phyloP scores from a whole-genome alignment of 2,888 invertebrate species.

The Colletes collaris region DNA sequence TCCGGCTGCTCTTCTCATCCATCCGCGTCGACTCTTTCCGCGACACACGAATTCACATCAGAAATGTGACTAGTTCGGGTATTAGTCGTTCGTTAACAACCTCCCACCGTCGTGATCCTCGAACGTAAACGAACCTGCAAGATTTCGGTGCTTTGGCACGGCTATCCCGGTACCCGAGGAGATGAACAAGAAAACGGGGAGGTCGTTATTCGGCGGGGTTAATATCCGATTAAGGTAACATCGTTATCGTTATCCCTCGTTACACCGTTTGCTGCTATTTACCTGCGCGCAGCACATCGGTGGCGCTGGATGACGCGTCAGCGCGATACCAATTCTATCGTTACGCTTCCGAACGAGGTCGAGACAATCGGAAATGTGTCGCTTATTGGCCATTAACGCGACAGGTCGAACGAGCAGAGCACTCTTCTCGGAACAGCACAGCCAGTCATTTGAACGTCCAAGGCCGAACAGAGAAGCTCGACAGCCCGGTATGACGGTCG shows the following conservation, averaged over 20 bases:
- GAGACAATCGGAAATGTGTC: conserved; percentile 63
- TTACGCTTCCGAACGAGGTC: conserved; percentile 24
- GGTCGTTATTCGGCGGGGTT: conserved; percentile 34
- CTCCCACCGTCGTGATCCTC: neutral
- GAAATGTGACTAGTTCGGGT: conserved; percentile 45
- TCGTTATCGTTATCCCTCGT: conserved; percentile 34
- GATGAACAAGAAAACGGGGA: conserved; percentile 6
- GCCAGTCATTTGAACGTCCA: conserved; percentile 58
- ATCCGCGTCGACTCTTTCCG: neutral
- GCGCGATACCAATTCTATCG: conserved; percentile 30
- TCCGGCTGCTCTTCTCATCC: neutral
- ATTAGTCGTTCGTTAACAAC: conserved; percentile 26
- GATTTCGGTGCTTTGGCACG: conserved; percentile 2
- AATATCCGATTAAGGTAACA: conserved; percentile 48
- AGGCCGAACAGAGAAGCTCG: conserved; percentile 5
- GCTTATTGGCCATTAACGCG: conserved; percentile 66
- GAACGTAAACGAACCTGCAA: neutral
- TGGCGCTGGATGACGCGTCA: neutral
- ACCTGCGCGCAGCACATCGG: neutral
- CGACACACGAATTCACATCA: conserved; percentile 59
- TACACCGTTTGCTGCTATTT: conserved; percentile 28
- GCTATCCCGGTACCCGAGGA: neutral
- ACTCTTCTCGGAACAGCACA: conserved; percentile 46
- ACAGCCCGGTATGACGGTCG: conserved; percentile 35
- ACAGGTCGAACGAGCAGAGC: conserved; percentile 50